phyloP scores from a whole-genome alignment of 2,113 vertebrate genomes.

The Recurvirostra avosetta region DNA sequence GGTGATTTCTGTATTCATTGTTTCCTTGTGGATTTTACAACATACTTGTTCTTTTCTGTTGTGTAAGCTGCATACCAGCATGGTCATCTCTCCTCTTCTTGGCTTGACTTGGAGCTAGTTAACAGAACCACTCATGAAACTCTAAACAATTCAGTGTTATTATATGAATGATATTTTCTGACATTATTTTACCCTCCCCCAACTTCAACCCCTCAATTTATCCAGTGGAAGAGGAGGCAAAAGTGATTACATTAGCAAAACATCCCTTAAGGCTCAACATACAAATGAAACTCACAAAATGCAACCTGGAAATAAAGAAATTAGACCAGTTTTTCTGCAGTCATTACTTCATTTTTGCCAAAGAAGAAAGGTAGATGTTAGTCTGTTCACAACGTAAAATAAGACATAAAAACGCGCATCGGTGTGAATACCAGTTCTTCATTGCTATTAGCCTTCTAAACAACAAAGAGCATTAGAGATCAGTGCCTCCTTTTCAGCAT shows the following conservation, averaged over 20 bases:
- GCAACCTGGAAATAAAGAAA: constrained; percentile 6
- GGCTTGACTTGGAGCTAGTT: neutral
- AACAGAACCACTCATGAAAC: neutral
- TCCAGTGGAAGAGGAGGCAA: neutral
- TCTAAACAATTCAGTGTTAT: neutral
- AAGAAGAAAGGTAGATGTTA: neutral
- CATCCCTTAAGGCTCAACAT: neutral
- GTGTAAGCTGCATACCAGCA: neutral
- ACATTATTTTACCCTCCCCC: neutral
- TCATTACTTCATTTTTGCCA: neutral
- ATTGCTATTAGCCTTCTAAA: neutral
- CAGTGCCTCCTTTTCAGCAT: neutral
- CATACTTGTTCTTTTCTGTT: neutral
- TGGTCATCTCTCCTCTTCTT: neutral
- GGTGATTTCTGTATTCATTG: neutral
- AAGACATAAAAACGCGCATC: neutral
- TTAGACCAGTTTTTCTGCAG: neutral
- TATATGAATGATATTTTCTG: neutral
- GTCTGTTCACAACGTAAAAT: neutral
- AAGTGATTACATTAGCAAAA: neutral
- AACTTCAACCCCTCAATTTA: neutral
- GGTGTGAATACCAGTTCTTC: neutral
- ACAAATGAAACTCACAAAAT: neutral
- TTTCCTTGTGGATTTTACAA: neutral
- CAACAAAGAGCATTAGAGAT: neutral